Evolutionary conservation across 2,113 vertebrate species (phyloP).

Genomic region (Lagopus leucura): DNA sequence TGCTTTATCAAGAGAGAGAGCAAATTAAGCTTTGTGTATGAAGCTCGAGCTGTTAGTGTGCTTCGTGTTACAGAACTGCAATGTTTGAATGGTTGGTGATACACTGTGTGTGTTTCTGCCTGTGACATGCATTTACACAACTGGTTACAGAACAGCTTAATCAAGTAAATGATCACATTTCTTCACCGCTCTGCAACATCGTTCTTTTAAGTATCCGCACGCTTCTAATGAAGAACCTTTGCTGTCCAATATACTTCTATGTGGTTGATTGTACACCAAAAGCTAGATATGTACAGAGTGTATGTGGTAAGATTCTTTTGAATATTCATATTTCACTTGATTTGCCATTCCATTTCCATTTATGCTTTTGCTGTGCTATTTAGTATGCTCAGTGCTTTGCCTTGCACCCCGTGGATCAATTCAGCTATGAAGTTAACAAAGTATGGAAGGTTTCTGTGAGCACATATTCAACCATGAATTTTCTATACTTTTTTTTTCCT

Average conservation of each 20-base stretch:
- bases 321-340: neutral
- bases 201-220: neutral
- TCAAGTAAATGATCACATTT: neutral
- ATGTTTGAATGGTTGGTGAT: neutral
- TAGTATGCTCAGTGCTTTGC: neutral
- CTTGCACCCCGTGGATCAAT: conserved; percentile 17
- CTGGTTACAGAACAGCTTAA: neutral
- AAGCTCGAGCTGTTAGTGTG: neutral
- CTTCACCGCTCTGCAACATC: neutral
- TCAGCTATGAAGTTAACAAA: conserved; percentile 35
- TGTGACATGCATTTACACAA: neutral
- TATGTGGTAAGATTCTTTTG: neutral
- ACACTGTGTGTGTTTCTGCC: neutral
- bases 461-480: conserved; percentile 5
- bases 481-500: neutral
- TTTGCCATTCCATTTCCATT: neutral
- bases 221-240: neutral
- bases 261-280: neutral
- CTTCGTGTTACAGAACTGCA: neutral
- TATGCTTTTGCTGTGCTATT: neutral
- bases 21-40: neutral
- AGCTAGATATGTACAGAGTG: neutral
- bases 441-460: conserved; percentile 30
- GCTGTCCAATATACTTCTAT: neutral
- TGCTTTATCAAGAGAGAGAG: conserved; percentile 17